Evolutionary conservation across 2,113 vertebrate species (phyloP), one percentile per base, ranked within the genome.

Genomic region (Myrmecobius fasciatus): DNA sequence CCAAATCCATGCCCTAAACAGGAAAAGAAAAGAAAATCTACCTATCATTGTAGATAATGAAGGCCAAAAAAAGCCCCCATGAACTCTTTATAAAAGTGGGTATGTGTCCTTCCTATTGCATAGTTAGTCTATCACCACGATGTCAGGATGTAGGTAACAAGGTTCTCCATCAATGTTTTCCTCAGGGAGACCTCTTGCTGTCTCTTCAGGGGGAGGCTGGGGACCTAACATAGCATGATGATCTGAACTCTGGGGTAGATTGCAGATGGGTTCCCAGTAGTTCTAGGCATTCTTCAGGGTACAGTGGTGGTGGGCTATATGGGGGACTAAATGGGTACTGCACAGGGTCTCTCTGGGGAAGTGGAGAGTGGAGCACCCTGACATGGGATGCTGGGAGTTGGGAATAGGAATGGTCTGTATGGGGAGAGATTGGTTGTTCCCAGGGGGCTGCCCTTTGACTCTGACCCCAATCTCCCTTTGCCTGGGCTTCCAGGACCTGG

Each of bases 291-390:
- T 75, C 60, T 75, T 3, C 20, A 36, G 60, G 36, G 60, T n/a
- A n/a, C 0, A 17, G 1, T 1, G 3, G 14, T 5, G 36, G 12
- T n/a, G 60, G 14, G 36, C 12, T n/a, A n/a, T n/a, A n/a, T n/a
- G n/a, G n/a, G n/a, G n/a, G n/a, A n/a, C n/a, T n/a, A n/a, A n/a
- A n/a, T n/a, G n/a, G n/a, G n/a, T n/a, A n/a, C n/a, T n/a, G n/a
- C n/a, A n/a, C n/a, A n/a, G n/a, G n/a, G n/a, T n/a, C n/a, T n/a
- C n/a, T n/a, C n/a, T n/a, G n/a, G n/a, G n/a, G n/a, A n/a, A n/a
- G n/a, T n/a, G n/a, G n/a, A n/a, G n/a, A n/a, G n/a, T n/a, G n/a
- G n/a, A n/a, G n/a, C n/a, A n/a, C n/a, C n/a, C n/a, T n/a, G n/a
- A n/a, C n/a, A n/a, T n/a, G n/a, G n/a, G n/a, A n/a, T n/a, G n/a